These are phyloP conservation scores for Sinodicranocentrus sp. DNA, from an alignment of 2,888 invertebrate genomes.

Conservation along the genomic window DNA sequence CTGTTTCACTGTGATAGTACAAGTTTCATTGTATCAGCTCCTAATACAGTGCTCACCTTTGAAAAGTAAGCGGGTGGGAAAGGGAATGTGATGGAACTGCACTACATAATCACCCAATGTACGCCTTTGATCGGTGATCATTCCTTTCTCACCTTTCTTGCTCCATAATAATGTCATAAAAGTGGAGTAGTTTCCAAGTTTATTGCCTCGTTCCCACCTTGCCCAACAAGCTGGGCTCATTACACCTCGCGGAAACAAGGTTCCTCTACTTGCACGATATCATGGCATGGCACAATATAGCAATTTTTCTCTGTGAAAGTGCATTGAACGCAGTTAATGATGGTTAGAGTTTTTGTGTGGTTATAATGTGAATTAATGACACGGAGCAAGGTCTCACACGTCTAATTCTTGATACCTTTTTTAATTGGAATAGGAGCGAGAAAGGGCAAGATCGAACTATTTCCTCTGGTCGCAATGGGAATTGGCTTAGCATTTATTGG, in stretches of 20 bases:
- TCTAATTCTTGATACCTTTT: conserved; percentile 52
- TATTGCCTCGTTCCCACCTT: conserved; percentile 54
- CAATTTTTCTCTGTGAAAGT: conserved; percentile 2
- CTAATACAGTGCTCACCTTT: too few species aligned
- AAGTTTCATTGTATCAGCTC: too few species aligned
- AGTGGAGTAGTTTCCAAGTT: conserved; percentile 50
- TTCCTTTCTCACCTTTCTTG: background rate
- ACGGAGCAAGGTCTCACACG: conserved; percentile 28
- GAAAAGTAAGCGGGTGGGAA: too few species aligned
- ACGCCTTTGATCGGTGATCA: conserved; percentile 19
- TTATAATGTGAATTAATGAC: conserved; percentile 65
- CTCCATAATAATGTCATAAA: conserved; percentile 56
- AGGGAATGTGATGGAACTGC: conserved; percentile 17
- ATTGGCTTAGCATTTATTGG: conserved; percentile 75
- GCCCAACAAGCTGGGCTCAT: too few species aligned
- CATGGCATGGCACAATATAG: too few species aligned
- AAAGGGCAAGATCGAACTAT: conserved; percentile 76
- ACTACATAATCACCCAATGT: background rate
- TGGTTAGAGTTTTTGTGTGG: conserved; percentile 2
- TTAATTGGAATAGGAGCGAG: conserved; percentile 73
- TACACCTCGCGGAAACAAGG: too few species aligned
- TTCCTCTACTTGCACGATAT: too few species aligned
- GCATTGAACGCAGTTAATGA: conserved; percentile 57
- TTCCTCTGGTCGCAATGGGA: conserved; percentile 76
- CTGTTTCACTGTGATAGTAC: too few species aligned